Evolutionary conservation across 2,797 vertebrate species (phyloP).

Genomic region (Rhinella marina): DNA sequence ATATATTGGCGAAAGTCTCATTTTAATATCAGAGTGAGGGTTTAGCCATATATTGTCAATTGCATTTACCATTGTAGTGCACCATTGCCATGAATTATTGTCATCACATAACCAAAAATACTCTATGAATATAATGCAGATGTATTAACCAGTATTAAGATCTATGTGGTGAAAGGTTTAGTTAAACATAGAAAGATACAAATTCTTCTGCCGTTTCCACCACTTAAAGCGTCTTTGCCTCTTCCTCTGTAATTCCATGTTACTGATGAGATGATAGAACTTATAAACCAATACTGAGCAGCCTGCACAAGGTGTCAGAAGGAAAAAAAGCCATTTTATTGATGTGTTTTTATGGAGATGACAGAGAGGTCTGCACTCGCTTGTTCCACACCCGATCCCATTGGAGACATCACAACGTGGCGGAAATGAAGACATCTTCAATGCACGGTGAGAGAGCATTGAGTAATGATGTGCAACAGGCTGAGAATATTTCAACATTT

Average conservation of each 20-base stretch:
- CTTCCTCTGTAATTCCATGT: not conserved
- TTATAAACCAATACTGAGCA: not conserved
- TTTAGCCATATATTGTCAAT: too few relatives aligned
- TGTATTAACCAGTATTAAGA: not conserved
- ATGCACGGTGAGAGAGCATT: not conserved
- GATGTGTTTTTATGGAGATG: constrained; percentile 47
- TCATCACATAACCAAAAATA: not conserved
- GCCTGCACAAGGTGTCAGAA: constrained; percentile 42
- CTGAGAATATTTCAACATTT: constrained; percentile 37
- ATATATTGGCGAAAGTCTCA: too few relatives aligned
- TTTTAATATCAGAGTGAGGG: too few relatives aligned
- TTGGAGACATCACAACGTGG: constrained; percentile 40
- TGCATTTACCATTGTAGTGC: too few relatives aligned
- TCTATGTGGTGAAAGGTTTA: not conserved
- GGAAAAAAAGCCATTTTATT: constrained; percentile 36
- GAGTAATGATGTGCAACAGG: constrained; percentile 49
- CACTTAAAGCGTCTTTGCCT: not conserved
- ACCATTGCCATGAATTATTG: too few relatives aligned
- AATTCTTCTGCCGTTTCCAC: not conserved
- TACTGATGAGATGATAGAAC: constrained; percentile 3
- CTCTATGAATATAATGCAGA: not conserved
- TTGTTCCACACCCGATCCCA: constrained; percentile 50
- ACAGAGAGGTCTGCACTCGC: constrained; percentile 52
- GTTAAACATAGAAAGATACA: not conserved
- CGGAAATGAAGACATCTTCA: constrained; percentile 57